Conservation (phyloP, 1,140 invertebrate genomes). For the Samia ricini region DNA sequence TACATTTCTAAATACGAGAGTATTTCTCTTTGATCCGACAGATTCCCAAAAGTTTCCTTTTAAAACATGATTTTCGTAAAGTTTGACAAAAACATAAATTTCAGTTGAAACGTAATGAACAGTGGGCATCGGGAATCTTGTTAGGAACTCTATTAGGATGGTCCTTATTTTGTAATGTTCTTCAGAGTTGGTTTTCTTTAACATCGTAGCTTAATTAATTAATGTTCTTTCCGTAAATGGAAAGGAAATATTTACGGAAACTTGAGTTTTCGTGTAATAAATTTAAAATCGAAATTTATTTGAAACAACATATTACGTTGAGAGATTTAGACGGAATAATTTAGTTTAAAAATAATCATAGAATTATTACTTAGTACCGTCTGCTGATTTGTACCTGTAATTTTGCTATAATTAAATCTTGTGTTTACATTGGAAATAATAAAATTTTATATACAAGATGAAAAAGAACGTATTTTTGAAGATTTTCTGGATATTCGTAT, state of each 20-base stretch:
- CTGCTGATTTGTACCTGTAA: background rate
- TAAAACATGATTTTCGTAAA: constrained; percentile 12
- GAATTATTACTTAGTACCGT: background rate
- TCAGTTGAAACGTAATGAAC: constrained; percentile 15
- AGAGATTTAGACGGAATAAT: constrained; percentile 7
- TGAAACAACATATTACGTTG: background rate
- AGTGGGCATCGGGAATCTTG: constrained; percentile 16
- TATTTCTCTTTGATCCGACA: constrained; percentile 17
- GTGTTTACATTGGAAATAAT: background rate
- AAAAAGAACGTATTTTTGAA: too few relatives aligned
- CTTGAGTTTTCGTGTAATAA: background rate
- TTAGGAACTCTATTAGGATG: constrained; percentile 31
- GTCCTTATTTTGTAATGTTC: constrained; percentile 29
- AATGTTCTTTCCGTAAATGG: constrained; percentile 21
- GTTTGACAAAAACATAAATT: constrained; percentile 11
- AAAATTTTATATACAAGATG: too few relatives aligned
- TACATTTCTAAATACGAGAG: constrained; percentile 25
- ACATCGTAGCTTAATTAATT: constrained; percentile 36
- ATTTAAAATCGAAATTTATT: constrained; percentile 2
- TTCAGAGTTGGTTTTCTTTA: constrained; percentile 29
- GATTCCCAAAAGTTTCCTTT: constrained; percentile 19
- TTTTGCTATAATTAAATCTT: background rate
- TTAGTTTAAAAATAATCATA: constrained; percentile 12
- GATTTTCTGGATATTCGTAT: too few relatives aligned
- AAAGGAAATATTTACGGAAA: background rate